Base-by-base conservation (phyloP, 2,888 invertebrate genomes). In the Cephus nigrinus region DNA sequence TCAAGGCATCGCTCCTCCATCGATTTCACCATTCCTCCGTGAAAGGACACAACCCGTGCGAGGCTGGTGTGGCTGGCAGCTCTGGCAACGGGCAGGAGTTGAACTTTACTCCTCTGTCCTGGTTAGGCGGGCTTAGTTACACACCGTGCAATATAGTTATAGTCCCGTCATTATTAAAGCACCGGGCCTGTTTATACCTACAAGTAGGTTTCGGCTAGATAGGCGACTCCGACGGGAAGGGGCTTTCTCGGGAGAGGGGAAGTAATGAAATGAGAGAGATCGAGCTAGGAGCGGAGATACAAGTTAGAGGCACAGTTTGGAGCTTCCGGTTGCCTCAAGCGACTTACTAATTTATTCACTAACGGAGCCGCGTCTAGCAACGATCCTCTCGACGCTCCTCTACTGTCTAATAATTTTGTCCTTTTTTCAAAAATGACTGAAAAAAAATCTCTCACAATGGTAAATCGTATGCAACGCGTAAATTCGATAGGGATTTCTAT, bases 291-390 rank as follows among this genome's bases (percentile, higher is more conserved):
- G 36, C 31, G 75, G 76, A 69, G 73, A 36, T 74, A 78, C 77
- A 79, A 80, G 79, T 80, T 82, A 75, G 79, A 75, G 55, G 30
- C 73, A 79, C 80, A 81, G 79, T 82, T 82, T 78, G 78, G 77
- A 71, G 76, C 76, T 69, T 75, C 79, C 78, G 69, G 76, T 76
- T 77, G 73, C 77, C 55, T 40, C 77, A 76, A 76, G 35, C 78
- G 80, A 80, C 82, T 79, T 80, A 78, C 77, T 76, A 82, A 82
- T 80, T 82, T 80, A 80, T 80, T 78, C 74, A 72, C 55, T 75
- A 74, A 76, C 77, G 74, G 68, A 73, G 68, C 74, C 77, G 75
- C 75, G 69, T 35, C 75, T 40, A 68, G 36, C 36, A 12, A 36
- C 36, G 36, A 36, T 36, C 12, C 36, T 12, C 12, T 4, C 12